Evolutionary conservation across 2,797 vertebrate species (phyloP), one percentile per base, ranked within the genome.

Genomic region (Acridotheres tristis): DNA sequence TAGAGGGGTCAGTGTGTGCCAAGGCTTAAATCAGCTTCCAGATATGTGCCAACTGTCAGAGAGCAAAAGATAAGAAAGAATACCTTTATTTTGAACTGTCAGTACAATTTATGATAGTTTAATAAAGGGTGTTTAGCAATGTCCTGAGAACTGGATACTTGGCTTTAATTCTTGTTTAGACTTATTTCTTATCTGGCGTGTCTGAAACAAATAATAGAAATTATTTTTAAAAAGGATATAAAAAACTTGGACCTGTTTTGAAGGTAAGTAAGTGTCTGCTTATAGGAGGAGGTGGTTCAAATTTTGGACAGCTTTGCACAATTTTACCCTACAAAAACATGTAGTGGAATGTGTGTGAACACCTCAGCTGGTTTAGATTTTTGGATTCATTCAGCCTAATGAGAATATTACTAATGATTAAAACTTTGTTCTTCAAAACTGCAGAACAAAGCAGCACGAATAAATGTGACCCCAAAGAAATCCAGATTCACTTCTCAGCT

Each of bases 171-270:
- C 45, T 48, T 84, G 13, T 69, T 88, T 69, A 85, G 48, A 30
- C 4, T 87, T 91, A 30, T 4, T 87, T 91, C 10, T 86, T 65
- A 68, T 22, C 30, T 85, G 38, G 4, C 5, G 34, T 47, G 7
- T 65, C 68, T 48, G 21, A 87, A 85, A 82, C 8, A 87, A 90
- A 58, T 55, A 50, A n/a, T 13, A 71, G 3, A 75, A 66, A 59
- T 48, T 0, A 50, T 59, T 40, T 13, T 13, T 1, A 1, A 10
- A 66, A 78, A 48, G 2, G 1, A 4, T 40, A 20, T 55, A 15
- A 66, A 54, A 92, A 38, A 1, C 10, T 53, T 58, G n/a, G 17
- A 43, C 25, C 20, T 29, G 4, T 27, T 92, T 79, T 55, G 55
- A 66, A 87, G 57, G 8, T 29, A 14, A 67, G 30, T 55, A 63